These are phyloP conservation scores for Lycaena phlaeas DNA, from an alignment of 2,888 invertebrate genomes.

Conservation along the genomic window DNA sequence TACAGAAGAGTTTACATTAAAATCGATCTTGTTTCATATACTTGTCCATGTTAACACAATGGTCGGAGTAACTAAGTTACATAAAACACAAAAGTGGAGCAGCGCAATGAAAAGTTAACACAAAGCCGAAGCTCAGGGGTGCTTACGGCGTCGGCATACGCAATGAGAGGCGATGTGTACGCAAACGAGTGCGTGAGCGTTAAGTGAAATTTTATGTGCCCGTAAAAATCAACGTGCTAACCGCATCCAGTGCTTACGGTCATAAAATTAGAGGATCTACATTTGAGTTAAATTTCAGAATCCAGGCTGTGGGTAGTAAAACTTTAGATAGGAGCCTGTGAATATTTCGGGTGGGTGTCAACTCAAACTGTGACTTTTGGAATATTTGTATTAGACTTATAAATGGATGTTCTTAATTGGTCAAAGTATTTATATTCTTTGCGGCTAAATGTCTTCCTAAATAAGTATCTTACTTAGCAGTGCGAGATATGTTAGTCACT, in stretches of 20 bases:
- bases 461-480: no score
- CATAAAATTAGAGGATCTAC: slow-evolving; percentile 7
- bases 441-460: no score
- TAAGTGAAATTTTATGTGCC: slow-evolving; percentile 55
- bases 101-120: slow-evolving; percentile 19
- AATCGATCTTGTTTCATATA: no score
- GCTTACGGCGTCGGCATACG: slow-evolving; percentile 32
- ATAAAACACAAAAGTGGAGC: background rate
- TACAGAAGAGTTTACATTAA: no score
- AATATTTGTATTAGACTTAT: no score
- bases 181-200: slow-evolving; percentile 20
- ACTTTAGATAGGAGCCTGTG: background rate
- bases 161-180: slow-evolving; percentile 18
- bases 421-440: no score
- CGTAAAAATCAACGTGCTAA: slow-evolving; percentile 45
- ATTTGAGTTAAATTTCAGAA: background rate
- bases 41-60: no score
- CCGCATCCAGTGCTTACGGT: slow-evolving; percentile 11
- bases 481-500: no score
- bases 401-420: no score
- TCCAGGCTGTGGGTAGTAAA: slow-evolving; percentile 1
- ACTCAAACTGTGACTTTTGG: no score
- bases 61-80: background rate
- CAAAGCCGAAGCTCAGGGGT: slow-evolving; percentile 38
- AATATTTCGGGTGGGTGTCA: no score